Conservation (phyloP, 2,888 invertebrate species). For the Patella pellucida region DNA sequence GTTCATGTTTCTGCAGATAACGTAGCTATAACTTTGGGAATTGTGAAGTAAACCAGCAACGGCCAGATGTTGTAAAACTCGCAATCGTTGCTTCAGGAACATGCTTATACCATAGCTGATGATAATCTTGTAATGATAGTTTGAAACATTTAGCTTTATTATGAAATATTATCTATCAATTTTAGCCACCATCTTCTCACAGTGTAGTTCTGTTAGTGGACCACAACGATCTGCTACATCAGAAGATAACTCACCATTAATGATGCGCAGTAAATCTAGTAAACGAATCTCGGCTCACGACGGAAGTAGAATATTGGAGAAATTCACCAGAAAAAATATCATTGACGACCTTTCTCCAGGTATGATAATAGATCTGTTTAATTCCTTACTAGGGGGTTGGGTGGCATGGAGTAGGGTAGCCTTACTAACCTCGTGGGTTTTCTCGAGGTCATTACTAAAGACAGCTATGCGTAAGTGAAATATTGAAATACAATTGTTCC, state of each 20-base stretch:
- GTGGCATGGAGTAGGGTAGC: too few relatives aligned
- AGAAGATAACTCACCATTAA: constrained; percentile 17
- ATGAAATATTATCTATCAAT: neutral
- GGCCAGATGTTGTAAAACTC: too few relatives aligned
- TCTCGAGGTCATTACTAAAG: too few relatives aligned
- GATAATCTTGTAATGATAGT: neutral
- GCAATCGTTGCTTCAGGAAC: too few relatives aligned
- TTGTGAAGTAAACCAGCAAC: too few relatives aligned
- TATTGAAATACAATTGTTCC: too few relatives aligned
- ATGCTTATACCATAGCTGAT: neutral
- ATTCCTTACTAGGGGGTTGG: too few relatives aligned
- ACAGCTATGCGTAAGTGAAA: too few relatives aligned
- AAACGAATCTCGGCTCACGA: constrained; percentile 65
- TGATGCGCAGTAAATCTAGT: constrained; percentile 48
- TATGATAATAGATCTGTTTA: neutral
- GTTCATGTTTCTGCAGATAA: too few relatives aligned
- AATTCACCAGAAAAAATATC: constrained; percentile 53
- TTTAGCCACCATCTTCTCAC: constrained; percentile 58
- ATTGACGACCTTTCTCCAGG: constrained; percentile 47
- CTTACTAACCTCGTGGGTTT: too few relatives aligned
- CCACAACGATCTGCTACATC: constrained; percentile 48
- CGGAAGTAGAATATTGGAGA: constrained; percentile 65
- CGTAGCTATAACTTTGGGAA: too few relatives aligned
- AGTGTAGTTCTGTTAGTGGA: constrained; percentile 52
- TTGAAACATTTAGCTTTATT: too few relatives aligned